Evolutionary conservation across 1,140 invertebrate genomes (phyloP).

Genomic region (Nautilus pompilius): DNA sequence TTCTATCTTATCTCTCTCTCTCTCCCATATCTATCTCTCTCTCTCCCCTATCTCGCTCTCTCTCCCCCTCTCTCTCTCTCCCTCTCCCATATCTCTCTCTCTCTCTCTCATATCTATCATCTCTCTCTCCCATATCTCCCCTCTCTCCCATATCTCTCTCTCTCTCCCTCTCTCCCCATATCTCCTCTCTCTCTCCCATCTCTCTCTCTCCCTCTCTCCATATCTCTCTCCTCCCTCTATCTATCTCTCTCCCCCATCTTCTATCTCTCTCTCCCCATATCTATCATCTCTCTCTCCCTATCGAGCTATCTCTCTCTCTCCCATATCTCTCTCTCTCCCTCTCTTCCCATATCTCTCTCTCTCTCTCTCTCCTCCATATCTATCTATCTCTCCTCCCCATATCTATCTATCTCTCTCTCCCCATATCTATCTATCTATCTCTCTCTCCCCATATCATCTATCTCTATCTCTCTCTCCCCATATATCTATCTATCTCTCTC

Average conservation of each 20-base stretch:
- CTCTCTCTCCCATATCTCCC: neutral
- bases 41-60: neutral
- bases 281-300: neutral
- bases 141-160: neutral
- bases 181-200: neutral
- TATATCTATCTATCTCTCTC: too few species aligned
- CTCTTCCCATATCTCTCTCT: neutral
- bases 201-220: neutral
- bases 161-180: neutral
- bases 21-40: too few species aligned
- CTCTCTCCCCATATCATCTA: conserved; percentile 16
- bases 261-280: neutral
- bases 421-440: neutral
- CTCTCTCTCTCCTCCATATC: neutral
- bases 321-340: neutral
- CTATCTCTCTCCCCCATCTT: too few species aligned
- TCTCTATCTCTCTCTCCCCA: too few species aligned
- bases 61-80: neutral
- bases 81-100: neutral
- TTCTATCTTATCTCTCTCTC: too few species aligned
- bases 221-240: conserved; percentile 2
- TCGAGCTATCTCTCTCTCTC: neutral
- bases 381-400: neutral
- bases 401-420: neutral
- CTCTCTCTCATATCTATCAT: neutral